Evolutionary conservation across 2,797 vertebrate species (phyloP).

Genomic region (Poecilia picta): DNA sequence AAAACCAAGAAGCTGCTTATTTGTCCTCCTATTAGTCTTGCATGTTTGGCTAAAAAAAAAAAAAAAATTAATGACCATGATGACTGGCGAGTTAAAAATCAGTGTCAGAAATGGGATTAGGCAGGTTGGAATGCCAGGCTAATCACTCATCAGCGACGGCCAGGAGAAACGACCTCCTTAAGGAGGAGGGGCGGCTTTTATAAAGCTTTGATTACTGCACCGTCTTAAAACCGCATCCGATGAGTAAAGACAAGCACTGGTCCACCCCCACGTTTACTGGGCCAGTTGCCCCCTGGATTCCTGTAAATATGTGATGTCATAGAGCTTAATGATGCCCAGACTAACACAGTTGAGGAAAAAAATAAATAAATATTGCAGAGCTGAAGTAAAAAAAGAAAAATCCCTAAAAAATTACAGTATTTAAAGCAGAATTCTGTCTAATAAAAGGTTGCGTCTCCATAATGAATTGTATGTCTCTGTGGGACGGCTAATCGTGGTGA

Average conservation of each 20-base stretch:
- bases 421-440: not conserved
- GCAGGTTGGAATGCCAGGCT: constrained; percentile 76
- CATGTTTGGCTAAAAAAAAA: constrained; percentile 19
- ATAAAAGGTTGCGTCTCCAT: not conserved
- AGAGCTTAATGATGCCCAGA: constrained; percentile 81
- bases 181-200: constrained; percentile 75
- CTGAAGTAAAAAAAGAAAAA: not conserved
- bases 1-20: constrained; percentile 26
- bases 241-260: constrained; percentile 80
- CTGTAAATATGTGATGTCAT: constrained; percentile 85
- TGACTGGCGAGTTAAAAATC: constrained; percentile 72
- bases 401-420: not conserved
- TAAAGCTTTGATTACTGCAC: constrained; percentile 81
- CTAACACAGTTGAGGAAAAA: constrained; percentile 47
- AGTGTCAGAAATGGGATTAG: constrained; percentile 80
- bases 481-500: not conserved
- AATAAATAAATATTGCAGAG: not conserved
- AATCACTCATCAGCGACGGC: constrained; percentile 76
- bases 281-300: constrained; percentile 78
- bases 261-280: constrained; percentile 80
- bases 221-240: constrained; percentile 85
- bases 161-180: constrained; percentile 71
- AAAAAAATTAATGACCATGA: constrained; percentile 40
- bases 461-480: not conserved
- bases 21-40: constrained; percentile 33